phyloP scores from a whole-genome alignment of 2,797 vertebrate genomes.

The Trichosurus vulpecula region DNA sequence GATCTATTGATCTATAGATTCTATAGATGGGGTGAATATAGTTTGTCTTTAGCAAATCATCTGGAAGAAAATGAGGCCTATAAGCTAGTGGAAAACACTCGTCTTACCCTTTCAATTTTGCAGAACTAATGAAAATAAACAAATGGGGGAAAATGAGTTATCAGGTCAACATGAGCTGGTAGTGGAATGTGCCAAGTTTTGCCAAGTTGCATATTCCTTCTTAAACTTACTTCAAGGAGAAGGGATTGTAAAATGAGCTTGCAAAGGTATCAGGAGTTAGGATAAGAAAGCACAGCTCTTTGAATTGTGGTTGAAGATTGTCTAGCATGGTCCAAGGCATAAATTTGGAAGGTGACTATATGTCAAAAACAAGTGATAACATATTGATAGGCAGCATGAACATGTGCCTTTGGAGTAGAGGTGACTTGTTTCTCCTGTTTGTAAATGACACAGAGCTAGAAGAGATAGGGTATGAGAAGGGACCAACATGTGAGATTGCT shows the following conservation, averaged over 20 bases:
- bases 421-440: neutral
- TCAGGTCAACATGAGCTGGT: slow-evolving; percentile 28
- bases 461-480: neutral
- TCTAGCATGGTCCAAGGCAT: neutral
- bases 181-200: slow-evolving; percentile 42
- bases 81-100: slow-evolving; percentile 50
- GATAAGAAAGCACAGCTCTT: slow-evolving; percentile 13
- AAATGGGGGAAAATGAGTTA: slow-evolving; percentile 33
- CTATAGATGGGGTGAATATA: slow-evolving; percentile 59
- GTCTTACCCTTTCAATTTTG: slow-evolving; percentile 53
- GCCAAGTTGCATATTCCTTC: slow-evolving; percentile 13
- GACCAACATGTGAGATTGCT: neutral
- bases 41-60: slow-evolving; percentile 57
- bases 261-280: slow-evolving; percentile 35
- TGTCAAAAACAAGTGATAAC: neutral
- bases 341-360: neutral
- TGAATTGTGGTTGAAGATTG: neutral
- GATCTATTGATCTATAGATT: slow-evolving; percentile 57
- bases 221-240: neutral
- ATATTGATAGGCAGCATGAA: neutral
- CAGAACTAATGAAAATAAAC: slow-evolving; percentile 64
- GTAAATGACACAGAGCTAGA: neutral
- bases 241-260: neutral
- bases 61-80: slow-evolving; percentile 60
- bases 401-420: neutral